phyloP scores from a whole-genome alignment of 2,113 vertebrate genomes.

The Python bivittatus region DNA sequence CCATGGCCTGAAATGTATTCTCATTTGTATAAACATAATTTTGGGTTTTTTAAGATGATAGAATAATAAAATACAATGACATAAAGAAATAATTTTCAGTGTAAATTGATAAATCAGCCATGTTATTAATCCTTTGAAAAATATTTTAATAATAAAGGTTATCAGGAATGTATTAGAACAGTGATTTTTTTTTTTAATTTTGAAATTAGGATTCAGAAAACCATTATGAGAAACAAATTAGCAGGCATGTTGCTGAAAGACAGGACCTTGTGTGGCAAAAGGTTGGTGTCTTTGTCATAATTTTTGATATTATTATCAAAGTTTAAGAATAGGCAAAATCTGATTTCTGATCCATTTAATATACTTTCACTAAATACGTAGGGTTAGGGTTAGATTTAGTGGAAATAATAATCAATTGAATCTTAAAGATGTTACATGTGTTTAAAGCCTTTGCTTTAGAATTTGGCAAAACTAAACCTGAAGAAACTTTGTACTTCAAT shows the following conservation, averaged over 20 bases:
- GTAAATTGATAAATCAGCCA: background rate
- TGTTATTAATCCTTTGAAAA: slow-evolving; percentile 4
- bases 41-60: background rate
- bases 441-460: background rate
- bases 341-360: slow-evolving; percentile 1
- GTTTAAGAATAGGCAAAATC: background rate
- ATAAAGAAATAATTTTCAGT: background rate
- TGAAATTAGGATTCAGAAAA: slow-evolving; percentile 82
- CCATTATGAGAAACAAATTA: slow-evolving; percentile 86
- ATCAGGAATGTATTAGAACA: background rate
- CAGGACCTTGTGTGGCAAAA: slow-evolving; percentile 94
- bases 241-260: slow-evolving; percentile 86
- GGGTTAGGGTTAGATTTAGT: background rate
- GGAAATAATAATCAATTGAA: background rate
- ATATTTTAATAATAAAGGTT: background rate
- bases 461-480: background rate
- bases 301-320: background rate
- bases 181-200: slow-evolving; percentile 32
- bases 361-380: background rate
- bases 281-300: slow-evolving; percentile 70
- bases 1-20: background rate
- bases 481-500: background rate
- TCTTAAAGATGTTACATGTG: background rate
- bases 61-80: background rate
- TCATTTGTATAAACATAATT: background rate